Evolutionary conservation across 2,113 vertebrate species (phyloP).

Genomic region (Hyperopisus bebe): DNA sequence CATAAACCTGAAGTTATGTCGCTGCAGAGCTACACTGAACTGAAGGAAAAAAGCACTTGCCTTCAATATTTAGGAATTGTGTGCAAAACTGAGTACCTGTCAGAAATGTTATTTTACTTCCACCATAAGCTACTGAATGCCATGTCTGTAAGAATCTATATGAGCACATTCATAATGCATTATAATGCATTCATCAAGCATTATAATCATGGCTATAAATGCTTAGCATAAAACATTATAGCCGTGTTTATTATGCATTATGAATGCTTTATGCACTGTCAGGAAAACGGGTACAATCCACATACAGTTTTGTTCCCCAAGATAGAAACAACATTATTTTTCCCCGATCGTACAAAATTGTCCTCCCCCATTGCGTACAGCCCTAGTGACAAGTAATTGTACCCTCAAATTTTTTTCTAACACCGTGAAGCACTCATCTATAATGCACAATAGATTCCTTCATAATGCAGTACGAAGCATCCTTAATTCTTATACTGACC

Average conservation of each 20-base stretch:
- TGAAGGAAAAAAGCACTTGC: not conserved
- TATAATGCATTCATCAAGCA: not conserved
- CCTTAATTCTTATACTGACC: not conserved
- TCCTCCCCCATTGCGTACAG: not conserved
- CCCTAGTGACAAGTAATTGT: not conserved
- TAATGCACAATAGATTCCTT: not conserved
- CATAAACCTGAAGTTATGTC: not conserved
- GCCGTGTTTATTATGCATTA: not conserved
- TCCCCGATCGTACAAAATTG: not conserved
- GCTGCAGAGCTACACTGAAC: not conserved
- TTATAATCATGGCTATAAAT: not conserved
- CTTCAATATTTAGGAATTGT: not conserved
- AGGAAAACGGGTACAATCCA: not conserved
- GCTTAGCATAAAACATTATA: not conserved
- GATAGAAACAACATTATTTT: not conserved
- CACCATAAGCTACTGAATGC: not conserved
- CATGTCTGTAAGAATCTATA: not conserved
- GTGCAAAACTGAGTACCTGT: not conserved
- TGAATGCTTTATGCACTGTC: not conserved
- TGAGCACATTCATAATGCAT: not conserved
- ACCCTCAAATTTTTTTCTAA: not conserved
- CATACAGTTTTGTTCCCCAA: not conserved
- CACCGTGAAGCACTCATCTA: not conserved
- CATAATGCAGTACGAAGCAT: not conserved
- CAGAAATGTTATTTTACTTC: not conserved